Percentiles rank a stretch among this genome's conserved stretches.
phyloP scores from a whole-genome alignment of 2,797 vertebrate species.

The Alauda arvensis region DNA sequence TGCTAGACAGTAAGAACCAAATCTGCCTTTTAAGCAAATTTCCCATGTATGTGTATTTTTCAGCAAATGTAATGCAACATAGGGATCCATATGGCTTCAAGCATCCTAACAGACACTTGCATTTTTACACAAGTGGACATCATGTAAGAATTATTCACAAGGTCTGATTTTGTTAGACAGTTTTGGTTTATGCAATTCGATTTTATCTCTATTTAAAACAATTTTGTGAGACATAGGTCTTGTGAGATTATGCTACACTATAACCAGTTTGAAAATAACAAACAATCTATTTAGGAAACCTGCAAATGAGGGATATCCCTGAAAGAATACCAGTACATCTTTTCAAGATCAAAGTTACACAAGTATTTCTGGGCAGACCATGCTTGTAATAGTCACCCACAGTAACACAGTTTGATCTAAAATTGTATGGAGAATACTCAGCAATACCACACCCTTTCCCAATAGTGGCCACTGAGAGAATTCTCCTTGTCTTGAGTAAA shows the following conservation, averaged over 20 bases:
- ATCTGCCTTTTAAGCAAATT: neutral
- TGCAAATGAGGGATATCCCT: neutral
- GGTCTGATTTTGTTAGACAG: neutral
- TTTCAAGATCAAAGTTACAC: neutral
- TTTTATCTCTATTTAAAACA: neutral
- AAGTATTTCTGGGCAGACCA: neutral
- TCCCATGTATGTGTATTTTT: neutral
- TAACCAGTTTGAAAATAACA: neutral
- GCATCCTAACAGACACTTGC: neutral
- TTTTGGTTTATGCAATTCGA: neutral
- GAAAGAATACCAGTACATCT: neutral
- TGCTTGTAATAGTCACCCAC: neutral
- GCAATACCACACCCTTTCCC: neutral
- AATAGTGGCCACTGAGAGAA: neutral
- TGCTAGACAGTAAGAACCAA: neutral
- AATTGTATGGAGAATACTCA: neutral
- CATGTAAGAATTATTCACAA: neutral
- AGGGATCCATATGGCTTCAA: slow-evolving; percentile 6
- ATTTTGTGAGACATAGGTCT: neutral
- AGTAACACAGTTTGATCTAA: neutral
- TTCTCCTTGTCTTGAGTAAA: neutral
- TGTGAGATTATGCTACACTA: neutral
- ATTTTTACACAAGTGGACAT: neutral
- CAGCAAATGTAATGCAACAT: neutral
- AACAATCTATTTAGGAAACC: neutral